phyloP scores from a whole-genome alignment of 2,113 vertebrate species.

The Phalacrocorax pelagicus region DNA sequence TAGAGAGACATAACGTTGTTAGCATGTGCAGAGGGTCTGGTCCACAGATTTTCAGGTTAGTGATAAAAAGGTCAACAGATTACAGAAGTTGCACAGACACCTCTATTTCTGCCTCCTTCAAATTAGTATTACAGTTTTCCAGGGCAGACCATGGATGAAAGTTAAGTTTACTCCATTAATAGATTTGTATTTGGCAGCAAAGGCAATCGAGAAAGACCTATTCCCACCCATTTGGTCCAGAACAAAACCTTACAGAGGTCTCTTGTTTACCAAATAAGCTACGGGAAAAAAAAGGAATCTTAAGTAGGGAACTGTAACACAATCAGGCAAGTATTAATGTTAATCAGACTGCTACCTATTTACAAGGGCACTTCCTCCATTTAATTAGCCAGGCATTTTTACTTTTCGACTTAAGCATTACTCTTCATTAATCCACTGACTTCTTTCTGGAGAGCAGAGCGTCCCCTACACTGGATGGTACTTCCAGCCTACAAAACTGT shows the following conservation, averaged over 20 bases:
- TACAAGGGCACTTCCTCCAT: background rate
- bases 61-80: background rate
- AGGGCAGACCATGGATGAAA: background rate
- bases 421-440: background rate
- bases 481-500: background rate
- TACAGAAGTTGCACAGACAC: background rate
- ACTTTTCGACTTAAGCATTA: background rate
- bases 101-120: background rate
- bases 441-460: background rate
- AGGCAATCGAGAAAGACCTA: fast-evolving
- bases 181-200: background rate
- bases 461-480: background rate
- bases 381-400: background rate
- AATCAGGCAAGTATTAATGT: background rate
- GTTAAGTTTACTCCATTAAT: background rate
- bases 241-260: background rate
- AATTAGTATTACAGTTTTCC: background rate
- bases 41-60: background rate
- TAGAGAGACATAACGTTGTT: background rate
- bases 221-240: background rate
- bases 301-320: background rate
- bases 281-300: background rate
- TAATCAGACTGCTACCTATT: background rate
- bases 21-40: background rate
- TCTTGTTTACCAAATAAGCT: background rate